Percentiles rank a stretch among this genome's conserved stretches.
These are phyloP conservation scores for Cephus pygmeus DNA, from an alignment of 2,888 invertebrate species.

Conservation along the genomic window DNA sequence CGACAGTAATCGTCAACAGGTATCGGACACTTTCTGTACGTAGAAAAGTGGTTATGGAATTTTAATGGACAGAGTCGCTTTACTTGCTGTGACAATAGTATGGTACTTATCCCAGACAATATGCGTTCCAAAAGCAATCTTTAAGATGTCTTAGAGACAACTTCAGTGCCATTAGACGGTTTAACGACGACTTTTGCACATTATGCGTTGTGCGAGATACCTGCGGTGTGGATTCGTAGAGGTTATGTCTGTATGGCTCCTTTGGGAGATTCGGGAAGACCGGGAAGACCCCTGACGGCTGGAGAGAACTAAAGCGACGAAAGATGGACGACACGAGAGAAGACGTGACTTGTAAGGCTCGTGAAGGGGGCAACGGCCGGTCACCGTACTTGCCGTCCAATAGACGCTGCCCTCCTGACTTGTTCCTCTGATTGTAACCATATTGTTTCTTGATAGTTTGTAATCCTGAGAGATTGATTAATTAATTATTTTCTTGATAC, in stretches of 20 bases:
- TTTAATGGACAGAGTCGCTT: background rate
- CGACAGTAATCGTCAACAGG: background rate
- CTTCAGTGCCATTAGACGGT: no score
- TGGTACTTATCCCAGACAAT: no score
- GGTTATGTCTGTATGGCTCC: background rate
- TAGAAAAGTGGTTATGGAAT: background rate
- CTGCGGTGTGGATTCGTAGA: background rate
- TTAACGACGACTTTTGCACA: no score
- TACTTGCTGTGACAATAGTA: background rate
- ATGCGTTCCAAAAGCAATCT: no score
- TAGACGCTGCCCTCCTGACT: constrained; percentile 27
- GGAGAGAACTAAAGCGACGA: background rate
- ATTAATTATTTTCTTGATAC: background rate
- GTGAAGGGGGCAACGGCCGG: constrained; percentile 62
- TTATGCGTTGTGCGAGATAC: background rate
- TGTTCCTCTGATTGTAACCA: constrained; percentile 15
- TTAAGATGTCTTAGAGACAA: no score
- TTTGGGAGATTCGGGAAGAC: background rate
- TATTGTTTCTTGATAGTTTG: background rate
- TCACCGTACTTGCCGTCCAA: constrained; percentile 57
- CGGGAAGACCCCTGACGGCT: background rate
- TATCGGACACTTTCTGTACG: background rate
- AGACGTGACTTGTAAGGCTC: constrained; percentile 37
- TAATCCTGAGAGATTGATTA: background rate
- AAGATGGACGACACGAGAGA: constrained; percentile 28